Conservation (phyloP, 2,113 vertebrate genomes). For the Dunckerocampus dactyliophorus region DNA sequence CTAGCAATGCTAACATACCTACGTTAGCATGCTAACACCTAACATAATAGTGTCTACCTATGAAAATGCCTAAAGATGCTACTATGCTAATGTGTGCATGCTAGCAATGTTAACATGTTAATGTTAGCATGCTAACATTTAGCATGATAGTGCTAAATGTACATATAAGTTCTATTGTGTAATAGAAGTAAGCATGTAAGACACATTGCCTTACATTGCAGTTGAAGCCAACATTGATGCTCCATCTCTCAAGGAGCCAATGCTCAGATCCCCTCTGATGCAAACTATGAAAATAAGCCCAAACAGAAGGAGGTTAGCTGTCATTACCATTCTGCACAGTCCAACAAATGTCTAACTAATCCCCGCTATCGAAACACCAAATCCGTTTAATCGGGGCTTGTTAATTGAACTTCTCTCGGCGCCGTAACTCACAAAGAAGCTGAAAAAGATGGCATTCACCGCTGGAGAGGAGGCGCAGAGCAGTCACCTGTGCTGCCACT, state of each 20-base stretch:
- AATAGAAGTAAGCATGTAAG: too few relatives aligned
- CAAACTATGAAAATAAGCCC: not conserved
- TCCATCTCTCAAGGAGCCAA: too few relatives aligned
- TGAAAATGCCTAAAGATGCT: too few relatives aligned
- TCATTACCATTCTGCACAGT: not conserved
- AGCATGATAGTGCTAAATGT: too few relatives aligned
- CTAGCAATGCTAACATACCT: too few relatives aligned
- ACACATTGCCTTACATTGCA: too few relatives aligned
- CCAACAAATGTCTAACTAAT: conserved; percentile 9
- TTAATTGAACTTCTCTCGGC: conserved; percentile 23
- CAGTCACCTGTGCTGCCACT: conserved; percentile 4
- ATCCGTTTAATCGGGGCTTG: conserved; percentile 19
- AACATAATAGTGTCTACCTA: too few relatives aligned
- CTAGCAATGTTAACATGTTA: too few relatives aligned
- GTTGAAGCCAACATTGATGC: not conserved
- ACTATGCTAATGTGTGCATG: too few relatives aligned
- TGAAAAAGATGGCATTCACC: conserved; percentile 6
- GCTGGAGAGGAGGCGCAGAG: conserved; percentile 7
- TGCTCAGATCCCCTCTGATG: not conserved
- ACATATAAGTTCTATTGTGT: too few relatives aligned
- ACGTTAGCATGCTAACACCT: too few relatives aligned
- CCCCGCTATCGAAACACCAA: conserved; percentile 6
- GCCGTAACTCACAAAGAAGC: not conserved
- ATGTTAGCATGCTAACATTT: too few relatives aligned
- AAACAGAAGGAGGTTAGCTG: not conserved